A percentile compares a stretch with the other conserved stretches of the same genome.
Conservation (phyloP, 2,113 vertebrate species). For the Phyllostomus discolor region DNA sequence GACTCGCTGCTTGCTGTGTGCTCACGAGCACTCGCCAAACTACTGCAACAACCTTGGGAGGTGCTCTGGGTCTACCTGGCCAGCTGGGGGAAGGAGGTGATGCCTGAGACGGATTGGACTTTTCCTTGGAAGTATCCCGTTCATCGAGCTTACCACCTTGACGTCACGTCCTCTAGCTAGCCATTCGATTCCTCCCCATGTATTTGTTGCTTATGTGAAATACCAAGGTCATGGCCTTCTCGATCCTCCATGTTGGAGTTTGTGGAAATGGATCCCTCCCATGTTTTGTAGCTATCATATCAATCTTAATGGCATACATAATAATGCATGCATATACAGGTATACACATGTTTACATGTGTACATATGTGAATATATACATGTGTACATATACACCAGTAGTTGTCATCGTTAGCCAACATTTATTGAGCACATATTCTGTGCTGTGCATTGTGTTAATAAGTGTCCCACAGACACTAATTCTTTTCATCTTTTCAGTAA, state of each 20-base stretch:
- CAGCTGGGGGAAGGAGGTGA: background rate
- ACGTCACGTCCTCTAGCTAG: background rate
- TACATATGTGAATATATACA: background rate
- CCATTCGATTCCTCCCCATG: accelerated
- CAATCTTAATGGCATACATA: background rate
- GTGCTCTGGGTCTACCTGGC: background rate
- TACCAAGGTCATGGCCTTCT: background rate
- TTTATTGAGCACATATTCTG: background rate
- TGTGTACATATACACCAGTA: background rate
- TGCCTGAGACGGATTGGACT: background rate
- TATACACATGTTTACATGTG: background rate
- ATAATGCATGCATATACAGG: background rate
- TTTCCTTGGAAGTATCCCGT: background rate
- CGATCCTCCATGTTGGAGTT: background rate
- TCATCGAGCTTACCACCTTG: background rate
- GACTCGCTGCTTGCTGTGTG: no score
- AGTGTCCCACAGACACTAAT: background rate
- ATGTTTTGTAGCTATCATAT: background rate
- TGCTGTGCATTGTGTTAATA: background rate
- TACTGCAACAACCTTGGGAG: background rate
- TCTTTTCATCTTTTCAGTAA: background rate
- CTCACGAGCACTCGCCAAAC: background rate
- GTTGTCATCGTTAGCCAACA: background rate
- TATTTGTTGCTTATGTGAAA: background rate
- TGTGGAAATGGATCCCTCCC: background rate